Conservation (phyloP, 2,113 vertebrate genomes). For the Thalassarche chlororhynchos region DNA sequence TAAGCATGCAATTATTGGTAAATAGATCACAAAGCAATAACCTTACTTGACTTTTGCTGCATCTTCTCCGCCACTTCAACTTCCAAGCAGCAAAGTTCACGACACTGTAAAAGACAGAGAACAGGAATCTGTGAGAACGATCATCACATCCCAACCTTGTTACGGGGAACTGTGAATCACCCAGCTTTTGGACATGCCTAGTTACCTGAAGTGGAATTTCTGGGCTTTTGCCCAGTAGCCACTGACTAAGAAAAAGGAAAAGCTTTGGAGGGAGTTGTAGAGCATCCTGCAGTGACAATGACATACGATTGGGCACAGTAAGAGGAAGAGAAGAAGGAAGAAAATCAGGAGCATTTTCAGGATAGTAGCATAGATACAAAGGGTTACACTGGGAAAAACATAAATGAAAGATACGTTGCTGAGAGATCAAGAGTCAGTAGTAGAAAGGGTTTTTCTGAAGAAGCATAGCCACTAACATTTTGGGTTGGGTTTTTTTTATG, state of each 20-base stretch:
- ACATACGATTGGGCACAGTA: rapidly evolving
- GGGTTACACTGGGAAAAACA: not conserved
- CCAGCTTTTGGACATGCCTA: not conserved
- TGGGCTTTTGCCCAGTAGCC: not conserved
- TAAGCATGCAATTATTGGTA: not conserved
- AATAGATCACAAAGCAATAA: not conserved
- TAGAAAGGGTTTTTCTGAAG: not conserved
- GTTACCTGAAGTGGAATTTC: not conserved
- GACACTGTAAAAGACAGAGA: slow-evolving; percentile 63
- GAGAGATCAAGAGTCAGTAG: not conserved
- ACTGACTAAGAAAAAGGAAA: not conserved
- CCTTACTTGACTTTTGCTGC: slow-evolving; percentile 62
- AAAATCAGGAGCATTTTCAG: not conserved
- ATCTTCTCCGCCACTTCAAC: slow-evolving; percentile 65
- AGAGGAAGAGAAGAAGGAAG: not conserved
- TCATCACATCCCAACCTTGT: not conserved
- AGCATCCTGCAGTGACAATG: not conserved
- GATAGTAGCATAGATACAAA: not conserved
- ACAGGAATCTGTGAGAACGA: not conserved
- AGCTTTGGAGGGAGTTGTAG: not conserved
- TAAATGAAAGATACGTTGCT: not conserved
- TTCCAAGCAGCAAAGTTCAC: slow-evolving; percentile 77
- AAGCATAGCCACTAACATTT: not conserved
- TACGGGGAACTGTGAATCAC: not conserved
- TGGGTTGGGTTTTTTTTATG: not conserved